These are phyloP conservation scores for Tigriopus californicus DNA, from an alignment of 2,888 invertebrate species.

Conservation along the genomic window DNA sequence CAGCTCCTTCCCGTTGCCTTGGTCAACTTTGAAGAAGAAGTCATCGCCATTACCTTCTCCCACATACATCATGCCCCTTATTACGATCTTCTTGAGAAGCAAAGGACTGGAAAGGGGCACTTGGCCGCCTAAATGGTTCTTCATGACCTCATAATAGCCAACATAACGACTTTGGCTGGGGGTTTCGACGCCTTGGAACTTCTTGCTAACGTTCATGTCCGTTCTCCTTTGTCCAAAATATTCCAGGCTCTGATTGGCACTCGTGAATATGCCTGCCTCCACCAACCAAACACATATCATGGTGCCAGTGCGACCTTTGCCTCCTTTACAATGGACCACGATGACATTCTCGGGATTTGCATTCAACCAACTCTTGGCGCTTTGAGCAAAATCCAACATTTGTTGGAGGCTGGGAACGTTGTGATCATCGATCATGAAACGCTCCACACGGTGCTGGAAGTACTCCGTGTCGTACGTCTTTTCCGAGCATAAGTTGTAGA, in stretches of 20 bases:
- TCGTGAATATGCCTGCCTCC: constrained; percentile 29
- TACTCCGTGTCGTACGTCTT: constrained; percentile 27
- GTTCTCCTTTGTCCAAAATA: constrained; percentile 33
- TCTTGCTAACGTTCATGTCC: constrained; percentile 29
- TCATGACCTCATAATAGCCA: constrained; percentile 30
- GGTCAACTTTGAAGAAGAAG: constrained; percentile 26
- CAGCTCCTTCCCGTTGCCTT: constrained; percentile 24
- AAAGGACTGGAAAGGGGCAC: constrained; percentile 26
- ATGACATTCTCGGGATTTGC: constrained; percentile 29
- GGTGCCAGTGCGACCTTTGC: constrained; percentile 34
- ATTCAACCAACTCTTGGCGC: constrained; percentile 29
- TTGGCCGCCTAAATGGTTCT: constrained; percentile 25
- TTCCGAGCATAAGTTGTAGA: constrained; percentile 34
- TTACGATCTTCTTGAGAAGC: constrained; percentile 25
- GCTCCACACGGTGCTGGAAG: constrained; percentile 24
- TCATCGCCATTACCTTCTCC: constrained; percentile 32
- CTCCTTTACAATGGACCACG: constrained; percentile 35
- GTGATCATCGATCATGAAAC: constrained; percentile 32
- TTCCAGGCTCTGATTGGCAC: constrained; percentile 30
- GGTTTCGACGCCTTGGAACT: constrained; percentile 34
- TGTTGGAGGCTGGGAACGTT: constrained; percentile 32
- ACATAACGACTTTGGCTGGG: constrained; percentile 35
- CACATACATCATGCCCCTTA: constrained; percentile 27
- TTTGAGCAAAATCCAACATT: constrained; percentile 29
- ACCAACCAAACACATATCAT: constrained; percentile 34